phyloP scores from a whole-genome alignment of 1,140 invertebrate species.

The Drosophila sulfurigaster region DNA sequence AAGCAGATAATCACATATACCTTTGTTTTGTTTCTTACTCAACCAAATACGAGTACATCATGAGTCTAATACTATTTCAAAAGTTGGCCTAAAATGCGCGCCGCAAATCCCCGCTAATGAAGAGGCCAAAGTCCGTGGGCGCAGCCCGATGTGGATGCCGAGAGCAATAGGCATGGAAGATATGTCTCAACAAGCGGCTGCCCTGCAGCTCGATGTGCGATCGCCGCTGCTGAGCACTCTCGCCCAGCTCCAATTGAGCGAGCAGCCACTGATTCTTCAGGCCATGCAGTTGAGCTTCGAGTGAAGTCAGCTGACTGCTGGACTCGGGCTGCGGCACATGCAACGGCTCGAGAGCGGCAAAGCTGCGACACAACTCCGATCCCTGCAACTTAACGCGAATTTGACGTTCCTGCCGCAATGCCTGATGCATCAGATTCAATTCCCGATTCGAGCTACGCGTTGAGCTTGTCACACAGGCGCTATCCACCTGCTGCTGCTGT shows the following conservation, averaged over 20 bases:
- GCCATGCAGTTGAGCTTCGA: conserved; percentile 55
- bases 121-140: conserved; percentile 70
- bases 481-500: conserved; percentile 58
- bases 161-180: conserved; percentile 75
- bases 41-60: conserved; percentile 16
- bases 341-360: conserved; percentile 64
- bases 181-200: conserved; percentile 69
- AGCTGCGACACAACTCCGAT: conserved; percentile 42
- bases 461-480: conserved; percentile 58
- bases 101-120: conserved; percentile 68
- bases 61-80: conserved; percentile 31
- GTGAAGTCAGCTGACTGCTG: conserved; percentile 21
- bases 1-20: conserved; percentile 71
- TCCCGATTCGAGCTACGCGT: conserved; percentile 63
- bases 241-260: conserved; percentile 56
- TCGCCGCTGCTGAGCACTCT: conserved; percentile 38
- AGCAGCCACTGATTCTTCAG: conserved; percentile 70
- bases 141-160: conserved; percentile 72
- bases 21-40: conserved; percentile 35
- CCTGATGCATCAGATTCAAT: conserved; percentile 65
- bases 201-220: conserved; percentile 57
- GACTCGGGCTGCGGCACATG: conserved; percentile 57
- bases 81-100: conserved; percentile 56
- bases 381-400: conserved; percentile 58
- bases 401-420: conserved; percentile 62